These are phyloP conservation scores for Lagenorhynchus albirostris DNA, from an alignment of 2,113 vertebrate genomes.

Conservation along the genomic window DNA sequence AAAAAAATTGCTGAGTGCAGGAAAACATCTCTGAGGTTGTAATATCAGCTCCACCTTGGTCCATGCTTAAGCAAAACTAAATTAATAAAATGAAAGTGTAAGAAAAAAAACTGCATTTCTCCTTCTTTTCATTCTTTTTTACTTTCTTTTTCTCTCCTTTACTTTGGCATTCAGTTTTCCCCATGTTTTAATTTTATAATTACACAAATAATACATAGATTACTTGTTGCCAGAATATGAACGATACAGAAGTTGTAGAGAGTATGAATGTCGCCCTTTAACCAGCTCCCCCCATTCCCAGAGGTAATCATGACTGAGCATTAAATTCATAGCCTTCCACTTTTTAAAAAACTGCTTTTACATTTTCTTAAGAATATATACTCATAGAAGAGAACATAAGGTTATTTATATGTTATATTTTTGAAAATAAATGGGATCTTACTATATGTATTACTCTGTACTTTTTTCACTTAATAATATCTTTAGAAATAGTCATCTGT, in stretches of 20 bases:
- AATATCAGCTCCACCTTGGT: too few species aligned
- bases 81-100: too few species aligned
- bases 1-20: too few species aligned
- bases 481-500: neutral
- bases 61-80: too few species aligned
- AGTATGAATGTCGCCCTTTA: neutral
- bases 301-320: neutral
- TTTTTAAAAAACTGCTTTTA: neutral
- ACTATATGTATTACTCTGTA: neutral
- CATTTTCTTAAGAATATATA: neutral
- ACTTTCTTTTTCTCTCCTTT: neutral
- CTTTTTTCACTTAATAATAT: neutral
- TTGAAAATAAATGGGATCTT: neutral
- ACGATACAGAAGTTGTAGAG: neutral
- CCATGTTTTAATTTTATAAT: slow-evolving; percentile 29
- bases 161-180: neutral
- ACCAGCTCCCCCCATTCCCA: neutral
- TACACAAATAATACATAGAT: neutral
- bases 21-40: too few species aligned
- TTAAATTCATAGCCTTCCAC: neutral
- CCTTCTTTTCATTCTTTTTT: neutral
- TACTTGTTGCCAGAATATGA: neutral
- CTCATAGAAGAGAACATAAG: neutral
- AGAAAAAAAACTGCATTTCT: neutral
- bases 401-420: neutral